phyloP scores from a whole-genome alignment of 2,888 invertebrate species.

The Copidosoma aretas region DNA sequence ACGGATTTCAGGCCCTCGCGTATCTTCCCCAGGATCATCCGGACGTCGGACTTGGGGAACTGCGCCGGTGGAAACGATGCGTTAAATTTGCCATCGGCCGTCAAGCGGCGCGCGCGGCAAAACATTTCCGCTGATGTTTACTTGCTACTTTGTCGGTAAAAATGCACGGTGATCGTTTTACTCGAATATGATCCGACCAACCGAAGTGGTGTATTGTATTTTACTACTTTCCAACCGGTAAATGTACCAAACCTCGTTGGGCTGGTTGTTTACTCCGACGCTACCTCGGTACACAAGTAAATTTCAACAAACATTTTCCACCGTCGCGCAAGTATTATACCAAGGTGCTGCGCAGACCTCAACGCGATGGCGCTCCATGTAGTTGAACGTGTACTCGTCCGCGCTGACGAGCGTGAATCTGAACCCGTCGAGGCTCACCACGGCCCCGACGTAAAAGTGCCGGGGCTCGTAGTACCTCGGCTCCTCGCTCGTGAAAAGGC shows the following conservation, averaged over 20 bases:
- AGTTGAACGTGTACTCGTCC: constrained; percentile 85
- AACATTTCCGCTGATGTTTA: too few species aligned
- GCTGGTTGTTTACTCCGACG: too few species aligned
- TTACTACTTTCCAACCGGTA: too few species aligned
- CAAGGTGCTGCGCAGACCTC: constrained; percentile 70
- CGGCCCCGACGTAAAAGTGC: constrained; percentile 86
- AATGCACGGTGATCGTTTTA: constrained; percentile 7
- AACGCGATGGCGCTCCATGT: constrained; percentile 80
- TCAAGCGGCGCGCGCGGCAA: too few species aligned
- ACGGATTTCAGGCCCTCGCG: constrained; percentile 72
- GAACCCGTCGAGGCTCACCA: constrained; percentile 78
- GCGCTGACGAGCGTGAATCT: constrained; percentile 80
- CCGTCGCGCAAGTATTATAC: neutral
- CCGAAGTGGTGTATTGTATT: too few species aligned
- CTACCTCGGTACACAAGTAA: too few species aligned
- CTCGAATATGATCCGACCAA: too few species aligned
- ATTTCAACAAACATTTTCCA: neutral
- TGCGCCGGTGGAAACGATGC: too few species aligned
- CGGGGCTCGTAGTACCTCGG: constrained; percentile 78
- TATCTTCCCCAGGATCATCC: constrained; percentile 77
- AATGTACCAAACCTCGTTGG: too few species aligned
- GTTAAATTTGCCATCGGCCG: too few species aligned
- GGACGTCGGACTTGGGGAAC: constrained; percentile 79
- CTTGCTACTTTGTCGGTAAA: too few species aligned
- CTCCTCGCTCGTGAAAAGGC: constrained; percentile 73